Percentiles rank a stretch among this genome's conserved stretches.
Evolutionary conservation across 2,113 vertebrate species (phyloP).

Genomic region (Seriola quinqueradiata): DNA sequence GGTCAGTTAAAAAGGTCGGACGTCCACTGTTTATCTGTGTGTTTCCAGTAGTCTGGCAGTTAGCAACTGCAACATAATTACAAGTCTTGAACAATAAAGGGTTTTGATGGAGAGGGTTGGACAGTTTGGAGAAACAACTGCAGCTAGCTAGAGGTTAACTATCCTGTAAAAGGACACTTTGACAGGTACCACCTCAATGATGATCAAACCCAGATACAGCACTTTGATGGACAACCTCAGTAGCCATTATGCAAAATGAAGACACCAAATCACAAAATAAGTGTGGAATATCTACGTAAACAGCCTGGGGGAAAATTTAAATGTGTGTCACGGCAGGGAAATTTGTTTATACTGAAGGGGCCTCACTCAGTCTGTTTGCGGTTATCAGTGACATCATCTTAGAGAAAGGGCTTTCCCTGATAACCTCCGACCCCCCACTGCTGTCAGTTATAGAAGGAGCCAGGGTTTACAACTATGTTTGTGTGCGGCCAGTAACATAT

Average conservation of each 20-base stretch:
- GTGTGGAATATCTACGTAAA: background rate
- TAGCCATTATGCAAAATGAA: conserved; percentile 23
- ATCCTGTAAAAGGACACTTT: conserved; percentile 18
- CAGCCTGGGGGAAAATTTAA: background rate
- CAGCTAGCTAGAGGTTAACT: background rate
- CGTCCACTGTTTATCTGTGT: conserved; percentile 12
- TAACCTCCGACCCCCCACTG: conserved; percentile 78
- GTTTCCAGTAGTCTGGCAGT: conserved; percentile 35
- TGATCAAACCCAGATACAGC: conserved; percentile 9
- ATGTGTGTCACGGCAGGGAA: conserved; percentile 21
- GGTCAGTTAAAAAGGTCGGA: conserved; percentile 16
- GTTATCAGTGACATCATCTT: conserved; percentile 82
- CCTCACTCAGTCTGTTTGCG: conserved; percentile 76
- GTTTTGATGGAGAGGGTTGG: background rate
- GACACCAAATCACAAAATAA: conserved; percentile 12
- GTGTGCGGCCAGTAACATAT: background rate
- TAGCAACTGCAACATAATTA: background rate
- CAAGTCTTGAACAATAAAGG: conserved; percentile 15
- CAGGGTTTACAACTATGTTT: conserved; percentile 20
- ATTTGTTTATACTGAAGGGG: conserved; percentile 82
- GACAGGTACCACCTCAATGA: conserved; percentile 57
- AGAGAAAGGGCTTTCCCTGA: conserved; percentile 71
- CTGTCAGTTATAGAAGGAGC: conserved; percentile 62
- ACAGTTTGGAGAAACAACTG: conserved; percentile 18
- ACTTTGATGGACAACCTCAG: background rate